A percentile compares a stretch with the other conserved stretches of the same genome.
These are phyloP conservation scores for Arctopsyche grandis DNA, from an alignment of 1,140 invertebrate genomes.

Conservation along the genomic window DNA sequence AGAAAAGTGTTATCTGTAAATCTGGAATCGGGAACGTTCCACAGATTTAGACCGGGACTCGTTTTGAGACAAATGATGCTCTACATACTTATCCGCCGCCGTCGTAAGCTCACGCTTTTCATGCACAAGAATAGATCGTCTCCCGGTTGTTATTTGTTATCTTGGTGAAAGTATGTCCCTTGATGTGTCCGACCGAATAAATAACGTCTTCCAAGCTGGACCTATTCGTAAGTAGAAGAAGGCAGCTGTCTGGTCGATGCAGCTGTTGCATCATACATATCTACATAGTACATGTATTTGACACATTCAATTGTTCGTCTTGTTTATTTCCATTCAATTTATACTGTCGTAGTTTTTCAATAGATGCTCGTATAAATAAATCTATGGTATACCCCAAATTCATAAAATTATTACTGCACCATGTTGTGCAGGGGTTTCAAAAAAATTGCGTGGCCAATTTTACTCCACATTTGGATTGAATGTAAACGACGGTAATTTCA, in stretches of 20 bases:
- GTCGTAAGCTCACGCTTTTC: conserved; percentile 1
- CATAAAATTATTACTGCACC: no score
- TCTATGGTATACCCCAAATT: no score
- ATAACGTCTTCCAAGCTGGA: not conserved
- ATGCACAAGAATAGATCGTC: conserved; percentile 22
- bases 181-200: conserved; percentile 22
- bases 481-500: no score
- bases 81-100: not conserved
- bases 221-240: not conserved
- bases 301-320: not conserved
- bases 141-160: conserved; percentile 28
- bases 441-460: no score
- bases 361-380: no score
- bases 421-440: no score
- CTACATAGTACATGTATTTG: not conserved
- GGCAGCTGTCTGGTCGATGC: conserved; percentile 3
- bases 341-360: no score
- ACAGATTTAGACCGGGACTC: not conserved
- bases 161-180: conserved; percentile 15
- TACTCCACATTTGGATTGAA: no score
- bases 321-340: no score
- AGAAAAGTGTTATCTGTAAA: no score
- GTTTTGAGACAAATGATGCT: conserved; percentile 17
- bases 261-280: conserved; percentile 7
- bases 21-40: not conserved